Evolutionary conservation across 1,140 invertebrate genomes (phyloP).

Genomic region (Paralvinella palmiformis): DNA sequence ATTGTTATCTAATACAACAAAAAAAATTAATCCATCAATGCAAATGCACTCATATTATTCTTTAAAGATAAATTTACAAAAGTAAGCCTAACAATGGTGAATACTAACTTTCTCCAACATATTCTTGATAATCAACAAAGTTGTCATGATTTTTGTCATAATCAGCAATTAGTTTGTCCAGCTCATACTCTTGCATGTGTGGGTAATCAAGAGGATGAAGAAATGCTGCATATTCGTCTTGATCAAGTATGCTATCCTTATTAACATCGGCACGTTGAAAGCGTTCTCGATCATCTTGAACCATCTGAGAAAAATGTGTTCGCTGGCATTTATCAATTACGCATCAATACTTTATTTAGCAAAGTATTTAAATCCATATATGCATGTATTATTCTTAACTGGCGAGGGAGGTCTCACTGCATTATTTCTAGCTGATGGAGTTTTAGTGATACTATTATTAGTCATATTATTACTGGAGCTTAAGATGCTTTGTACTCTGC

Average conservation of each 20-base stretch:
- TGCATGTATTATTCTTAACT: no score
- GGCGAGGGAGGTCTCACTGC: no score
- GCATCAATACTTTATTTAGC: no score
- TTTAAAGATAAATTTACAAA: not conserved
- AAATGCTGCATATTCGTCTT: slow-evolving; percentile 80
- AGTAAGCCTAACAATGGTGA: not conserved
- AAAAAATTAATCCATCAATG: not conserved
- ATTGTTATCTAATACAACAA: not conserved
- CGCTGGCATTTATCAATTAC: not conserved
- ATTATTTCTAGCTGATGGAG: no score
- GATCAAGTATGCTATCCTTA: slow-evolving; percentile 69
- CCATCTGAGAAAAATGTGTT: slow-evolving; percentile 33
- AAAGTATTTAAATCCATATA: no score
- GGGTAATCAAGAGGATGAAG: slow-evolving; percentile 89
- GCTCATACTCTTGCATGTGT: slow-evolving; percentile 76
- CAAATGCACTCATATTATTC: not conserved
- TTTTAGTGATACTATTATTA: no score
- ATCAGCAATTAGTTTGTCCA: slow-evolving; percentile 76
- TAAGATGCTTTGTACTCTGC: no score
- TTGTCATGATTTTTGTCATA: slow-evolving; percentile 83
- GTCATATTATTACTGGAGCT: no score
- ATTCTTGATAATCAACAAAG: slow-evolving; percentile 7
- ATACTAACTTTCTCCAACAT: slow-evolving; percentile 2
- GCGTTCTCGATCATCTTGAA: slow-evolving; percentile 73
- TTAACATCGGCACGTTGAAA: slow-evolving; percentile 82